Evolutionary conservation across 2,888 invertebrate species (phyloP).

Genomic region (Ophion ellenae): DNA sequence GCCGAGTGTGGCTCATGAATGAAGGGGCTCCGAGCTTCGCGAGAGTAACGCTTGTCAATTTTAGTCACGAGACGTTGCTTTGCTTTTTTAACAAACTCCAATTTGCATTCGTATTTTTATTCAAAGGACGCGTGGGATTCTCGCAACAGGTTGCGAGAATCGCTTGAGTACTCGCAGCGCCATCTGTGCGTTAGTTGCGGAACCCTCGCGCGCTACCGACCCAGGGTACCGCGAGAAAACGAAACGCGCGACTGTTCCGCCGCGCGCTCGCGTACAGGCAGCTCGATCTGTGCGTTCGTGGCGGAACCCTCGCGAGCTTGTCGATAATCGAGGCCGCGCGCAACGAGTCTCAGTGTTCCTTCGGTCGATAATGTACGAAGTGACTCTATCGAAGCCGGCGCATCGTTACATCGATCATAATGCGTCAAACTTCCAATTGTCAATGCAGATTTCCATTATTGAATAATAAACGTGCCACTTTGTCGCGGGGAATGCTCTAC

Average conservation of each 20-base stretch:
- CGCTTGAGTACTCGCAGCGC: background rate
- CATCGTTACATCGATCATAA: slow-evolving; percentile 53
- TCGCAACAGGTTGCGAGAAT: background rate
- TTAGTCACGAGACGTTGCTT: background rate
- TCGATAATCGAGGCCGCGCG: too few relatives aligned
- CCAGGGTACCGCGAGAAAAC: too few relatives aligned
- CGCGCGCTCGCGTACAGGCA: too few relatives aligned
- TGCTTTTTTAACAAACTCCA: background rate
- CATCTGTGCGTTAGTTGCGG: background rate
- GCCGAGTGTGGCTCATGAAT: slow-evolving; percentile 12
- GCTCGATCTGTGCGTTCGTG: background rate
- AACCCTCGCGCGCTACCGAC: background rate
- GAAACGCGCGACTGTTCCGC: too few relatives aligned
- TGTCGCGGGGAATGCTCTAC: slow-evolving; percentile 14
- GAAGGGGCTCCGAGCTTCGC: background rate
- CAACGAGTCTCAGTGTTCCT: background rate
- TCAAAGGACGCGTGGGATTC: background rate
- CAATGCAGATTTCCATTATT: slow-evolving; percentile 55
- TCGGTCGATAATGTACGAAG: slow-evolving; percentile 22
- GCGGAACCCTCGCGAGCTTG: background rate
- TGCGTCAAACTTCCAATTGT: slow-evolving; percentile 52
- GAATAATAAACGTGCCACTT: slow-evolving; percentile 30
- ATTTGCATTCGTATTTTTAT: slow-evolving; percentile 3
- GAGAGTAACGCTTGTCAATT: background rate
- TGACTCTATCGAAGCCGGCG: background rate